A percentile compares a stretch with the other conserved stretches of the same genome.
Evolutionary conservation across 2,888 invertebrate species (phyloP).

Genomic region (Laothoe populi): DNA sequence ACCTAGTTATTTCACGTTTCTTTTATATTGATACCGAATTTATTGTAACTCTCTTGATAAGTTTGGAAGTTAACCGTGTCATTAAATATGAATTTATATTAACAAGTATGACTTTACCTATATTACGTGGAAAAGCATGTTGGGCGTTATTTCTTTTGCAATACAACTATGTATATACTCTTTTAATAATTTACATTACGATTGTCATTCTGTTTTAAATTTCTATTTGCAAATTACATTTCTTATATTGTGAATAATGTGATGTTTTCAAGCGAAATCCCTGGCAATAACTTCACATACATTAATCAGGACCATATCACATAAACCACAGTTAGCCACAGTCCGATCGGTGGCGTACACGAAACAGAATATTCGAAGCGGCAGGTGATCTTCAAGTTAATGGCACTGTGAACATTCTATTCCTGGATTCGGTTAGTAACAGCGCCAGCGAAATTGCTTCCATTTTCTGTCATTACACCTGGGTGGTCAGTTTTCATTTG

Average conservation of each 20-base stretch:
- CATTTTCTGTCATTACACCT: constrained; percentile 41
- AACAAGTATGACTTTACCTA: neutral
- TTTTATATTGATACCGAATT: neutral
- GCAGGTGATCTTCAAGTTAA: constrained; percentile 61
- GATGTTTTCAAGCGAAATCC: neutral
- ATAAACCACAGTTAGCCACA: constrained; percentile 9
- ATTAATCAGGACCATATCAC: constrained; percentile 8
- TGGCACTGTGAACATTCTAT: constrained; percentile 58
- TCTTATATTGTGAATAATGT: neutral
- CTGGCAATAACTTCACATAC: constrained; percentile 4
- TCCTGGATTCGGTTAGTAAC: constrained; percentile 45
- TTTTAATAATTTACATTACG: too few species aligned
- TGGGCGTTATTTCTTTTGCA: neutral
- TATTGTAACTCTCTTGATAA: neutral
- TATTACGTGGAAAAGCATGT: neutral
- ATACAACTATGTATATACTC: neutral
- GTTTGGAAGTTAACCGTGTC: neutral
- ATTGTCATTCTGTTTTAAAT: too few species aligned
- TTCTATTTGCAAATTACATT: too few species aligned
- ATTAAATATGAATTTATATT: constrained; percentile 11
- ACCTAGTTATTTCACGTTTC: constrained; percentile 4
- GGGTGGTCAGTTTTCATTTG: constrained; percentile 48
- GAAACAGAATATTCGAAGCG: constrained; percentile 54
- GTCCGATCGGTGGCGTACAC: constrained; percentile 39
- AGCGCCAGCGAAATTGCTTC: constrained; percentile 40